A percentile compares a stretch with the other conserved stretches of the same genome.
Conservation (phyloP, 1,140 invertebrate genomes). For the Polypedilum vanderplanki region DNA sequence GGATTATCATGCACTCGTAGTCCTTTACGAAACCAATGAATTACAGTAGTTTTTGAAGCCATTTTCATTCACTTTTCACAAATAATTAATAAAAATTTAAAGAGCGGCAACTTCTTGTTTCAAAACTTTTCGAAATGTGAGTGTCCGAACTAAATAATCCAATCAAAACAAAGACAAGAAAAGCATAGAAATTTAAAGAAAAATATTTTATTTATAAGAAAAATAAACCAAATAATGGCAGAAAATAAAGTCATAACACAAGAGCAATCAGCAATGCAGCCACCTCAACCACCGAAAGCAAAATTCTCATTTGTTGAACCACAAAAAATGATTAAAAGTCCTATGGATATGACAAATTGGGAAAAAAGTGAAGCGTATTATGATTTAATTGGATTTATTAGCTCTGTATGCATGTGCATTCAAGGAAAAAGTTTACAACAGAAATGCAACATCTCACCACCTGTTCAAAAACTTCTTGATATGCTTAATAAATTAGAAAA, state of each 20-base stretch:
- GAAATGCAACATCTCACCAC: slow-evolving; percentile 55
- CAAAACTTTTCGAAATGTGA: no score
- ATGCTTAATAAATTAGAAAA: slow-evolving; percentile 67
- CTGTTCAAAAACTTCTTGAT: slow-evolving; percentile 54
- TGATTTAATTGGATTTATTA: slow-evolving; percentile 82
- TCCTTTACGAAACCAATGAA: slow-evolving; percentile 67
- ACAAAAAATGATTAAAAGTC: slow-evolving; percentile 59
- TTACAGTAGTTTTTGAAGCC: slow-evolving; percentile 40
- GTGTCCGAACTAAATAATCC: no score
- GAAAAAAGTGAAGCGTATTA: slow-evolving; percentile 77
- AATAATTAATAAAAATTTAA: background rate
- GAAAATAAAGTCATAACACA: no score
- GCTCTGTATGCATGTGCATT: slow-evolving; percentile 75
- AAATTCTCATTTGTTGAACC: slow-evolving; percentile 59
- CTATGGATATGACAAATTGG: slow-evolving; percentile 70
- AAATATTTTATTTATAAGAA: no score
- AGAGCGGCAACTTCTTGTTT: no score
- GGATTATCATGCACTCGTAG: slow-evolving; percentile 67
- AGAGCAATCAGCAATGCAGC: no score
- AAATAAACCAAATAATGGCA: no score
- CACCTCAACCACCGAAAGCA: background rate
- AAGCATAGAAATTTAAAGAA: no score
- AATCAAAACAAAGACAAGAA: no score
- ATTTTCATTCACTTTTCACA: slow-evolving; percentile 29
- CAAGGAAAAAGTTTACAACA: slow-evolving; percentile 66